Evolutionary conservation across 2,888 invertebrate genomes (phyloP).

Genomic region (Argynnis bischoffii): DNA sequence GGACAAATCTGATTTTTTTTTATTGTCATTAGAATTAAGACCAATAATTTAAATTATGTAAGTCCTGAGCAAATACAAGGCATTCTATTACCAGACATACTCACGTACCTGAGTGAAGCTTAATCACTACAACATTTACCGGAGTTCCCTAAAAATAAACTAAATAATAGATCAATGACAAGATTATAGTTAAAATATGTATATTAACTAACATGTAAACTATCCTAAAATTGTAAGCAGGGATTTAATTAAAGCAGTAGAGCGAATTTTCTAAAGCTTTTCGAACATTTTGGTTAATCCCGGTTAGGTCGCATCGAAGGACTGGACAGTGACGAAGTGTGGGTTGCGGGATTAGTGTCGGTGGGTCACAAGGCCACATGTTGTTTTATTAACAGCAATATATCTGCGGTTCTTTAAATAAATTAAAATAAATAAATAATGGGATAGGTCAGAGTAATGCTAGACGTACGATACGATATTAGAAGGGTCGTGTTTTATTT

Average conservation of each 20-base stretch:
- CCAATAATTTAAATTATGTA: no score
- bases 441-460: neutral
- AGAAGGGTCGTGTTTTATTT: no score
- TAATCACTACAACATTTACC: no score
- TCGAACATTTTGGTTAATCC: constrained; percentile 74
- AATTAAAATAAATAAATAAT: constrained; percentile 18
- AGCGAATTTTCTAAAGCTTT: constrained; percentile 42
- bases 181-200: neutral
- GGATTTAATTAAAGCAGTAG: constrained; percentile 29
- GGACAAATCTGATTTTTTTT: no score
- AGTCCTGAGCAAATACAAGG: no score
- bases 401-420: constrained; percentile 26
- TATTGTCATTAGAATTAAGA: no score
- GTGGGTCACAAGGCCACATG: constrained; percentile 43
- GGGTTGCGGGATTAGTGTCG: constrained; percentile 45
- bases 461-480: no score
- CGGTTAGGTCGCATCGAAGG: constrained; percentile 63
- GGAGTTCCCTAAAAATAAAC: no score
- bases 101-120: no score
- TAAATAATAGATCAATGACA: no score
- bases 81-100: no score
- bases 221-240: constrained; percentile 20
- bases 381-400: constrained; percentile 46
- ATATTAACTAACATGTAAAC: constrained; percentile 1
- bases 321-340: constrained; percentile 67